Evolutionary conservation across 1,140 invertebrate species (phyloP).

Genomic region (Pseudomyrmex concolor): DNA sequence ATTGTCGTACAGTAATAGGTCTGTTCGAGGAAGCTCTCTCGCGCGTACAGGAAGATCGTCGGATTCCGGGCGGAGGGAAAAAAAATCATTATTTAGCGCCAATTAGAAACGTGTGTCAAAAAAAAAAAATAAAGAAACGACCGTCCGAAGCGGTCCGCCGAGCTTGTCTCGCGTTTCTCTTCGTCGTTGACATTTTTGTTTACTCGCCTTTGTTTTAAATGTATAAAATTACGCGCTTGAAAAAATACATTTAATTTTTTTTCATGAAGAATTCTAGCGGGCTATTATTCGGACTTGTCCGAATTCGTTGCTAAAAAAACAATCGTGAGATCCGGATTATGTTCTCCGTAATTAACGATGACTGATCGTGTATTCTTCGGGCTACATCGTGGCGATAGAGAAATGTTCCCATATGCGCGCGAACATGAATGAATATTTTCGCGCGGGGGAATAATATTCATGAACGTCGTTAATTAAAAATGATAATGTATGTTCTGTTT

Average conservation of each 20-base stretch:
- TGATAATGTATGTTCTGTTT: conserved; percentile 51
- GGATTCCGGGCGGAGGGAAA: conserved; percentile 46
- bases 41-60: conserved; percentile 39
- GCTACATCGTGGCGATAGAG: conserved; percentile 4
- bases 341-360: conserved; percentile 18
- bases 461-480: conserved; percentile 70
- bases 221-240: conserved; percentile 32
- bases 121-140: conserved; percentile 26
- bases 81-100: conserved; percentile 80
- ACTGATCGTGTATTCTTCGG: conserved; percentile 19
- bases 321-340: conserved; percentile 34
- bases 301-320: background rate
- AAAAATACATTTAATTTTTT: too few species aligned
- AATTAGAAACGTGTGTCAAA: conserved; percentile 74
- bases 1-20: conserved; percentile 77
- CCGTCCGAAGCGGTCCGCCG: conserved; percentile 19
- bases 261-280: too few species aligned
- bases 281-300: too few species aligned
- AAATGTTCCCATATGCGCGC: conserved; percentile 17
- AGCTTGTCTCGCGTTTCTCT: conserved; percentile 38
- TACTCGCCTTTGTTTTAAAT: background rate
- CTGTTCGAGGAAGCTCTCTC: conserved; percentile 73
- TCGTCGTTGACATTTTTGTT: conserved; percentile 9
- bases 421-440: conserved; percentile 36
- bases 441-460: conserved; percentile 59